A percentile compares a stretch with the other conserved stretches of the same genome.
Evolutionary conservation across 2,888 invertebrate genomes (phyloP).

Genomic region (Caenorhabditis imperialis): DNA sequence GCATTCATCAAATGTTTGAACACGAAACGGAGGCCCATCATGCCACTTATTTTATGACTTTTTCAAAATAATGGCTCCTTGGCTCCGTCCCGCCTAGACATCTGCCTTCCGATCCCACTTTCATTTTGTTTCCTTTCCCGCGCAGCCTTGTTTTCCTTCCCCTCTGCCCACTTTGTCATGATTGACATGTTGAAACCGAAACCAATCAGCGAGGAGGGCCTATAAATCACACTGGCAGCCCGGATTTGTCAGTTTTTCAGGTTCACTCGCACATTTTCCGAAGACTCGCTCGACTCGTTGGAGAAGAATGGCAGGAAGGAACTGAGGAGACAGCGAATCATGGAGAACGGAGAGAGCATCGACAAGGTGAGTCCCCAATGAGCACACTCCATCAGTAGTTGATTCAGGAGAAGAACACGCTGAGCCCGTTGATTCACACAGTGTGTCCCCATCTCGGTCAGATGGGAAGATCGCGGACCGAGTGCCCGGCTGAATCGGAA

Average conservation of each 20-base stretch:
- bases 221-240: constrained; percentile 39
- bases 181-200: constrained; percentile 28
- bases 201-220: constrained; percentile 35
- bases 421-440: constrained; percentile 40
- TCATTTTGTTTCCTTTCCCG: constrained; percentile 15
- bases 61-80: constrained; percentile 32
- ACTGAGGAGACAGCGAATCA: constrained; percentile 58
- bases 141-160: constrained; percentile 10
- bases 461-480: constrained; percentile 69
- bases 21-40: constrained; percentile 23
- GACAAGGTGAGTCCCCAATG: constrained; percentile 20
- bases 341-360: constrained; percentile 46
- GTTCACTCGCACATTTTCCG: constrained; percentile 68
- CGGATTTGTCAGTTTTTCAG: constrained; percentile 39
- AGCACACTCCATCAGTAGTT: neutral
- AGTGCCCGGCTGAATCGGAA: constrained; percentile 59
- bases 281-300: constrained; percentile 66
- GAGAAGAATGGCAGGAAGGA: constrained; percentile 64
- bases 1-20: constrained; percentile 48
- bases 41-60: constrained; percentile 21
- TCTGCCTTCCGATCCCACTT: constrained; percentile 24
- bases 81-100: constrained; percentile 4
- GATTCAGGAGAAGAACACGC: constrained; percentile 42
- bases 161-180: constrained; percentile 30
- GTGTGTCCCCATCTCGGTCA: constrained; percentile 61